Evolutionary conservation across 2,113 vertebrate species (phyloP), one percentile per base, ranked within the genome.

Genomic region (Dasypus novemcinctus): DNA sequence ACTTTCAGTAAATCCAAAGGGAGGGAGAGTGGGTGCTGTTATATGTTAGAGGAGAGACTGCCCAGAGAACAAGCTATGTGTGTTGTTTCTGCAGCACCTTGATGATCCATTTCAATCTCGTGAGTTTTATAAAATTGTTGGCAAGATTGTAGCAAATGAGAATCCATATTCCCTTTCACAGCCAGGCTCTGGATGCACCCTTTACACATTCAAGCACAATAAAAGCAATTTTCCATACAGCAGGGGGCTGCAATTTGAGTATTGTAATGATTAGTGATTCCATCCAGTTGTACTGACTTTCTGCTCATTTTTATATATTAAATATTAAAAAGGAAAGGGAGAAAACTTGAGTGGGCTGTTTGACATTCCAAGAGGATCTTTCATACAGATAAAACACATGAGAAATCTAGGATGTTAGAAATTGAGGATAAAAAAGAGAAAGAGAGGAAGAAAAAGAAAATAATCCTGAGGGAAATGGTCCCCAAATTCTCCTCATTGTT

Each of bases 241-340:
- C 20, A 69, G 85, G 81, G 52, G 43, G 57, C 75, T 89, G 20
- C 4, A 59, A 18, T 94, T 96, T 85, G 66, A 90, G 81, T 31
- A 8, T 43, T 79, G 66, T 91, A 82, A 90, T 95, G 90, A 92
- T 94, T 94, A 93, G 90, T 69, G 72, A 82, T 94, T 97, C 95
- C 81, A 66, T 92, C 49, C 23, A 57, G 25, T 78, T 72, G 57
- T 64, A 84, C 93, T 68, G 75, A 94, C 54, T 59, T 43, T 94
- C 85, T 95, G 93, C 90, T 96, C 78, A 92, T 69, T 90, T 95
- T 85, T 95, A 91, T 71, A 80, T 93, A 95, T 87, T 93, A 61
- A 95, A 92, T 86, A 29, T 85, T 90, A 72, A 85, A 95, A 93
- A 82, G 76, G 41, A 89, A 87, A 82, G 31, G 52, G 31, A 91